phyloP scores from a whole-genome alignment of 1,140 invertebrate genomes.

The Ostrea denselamellosa region DNA sequence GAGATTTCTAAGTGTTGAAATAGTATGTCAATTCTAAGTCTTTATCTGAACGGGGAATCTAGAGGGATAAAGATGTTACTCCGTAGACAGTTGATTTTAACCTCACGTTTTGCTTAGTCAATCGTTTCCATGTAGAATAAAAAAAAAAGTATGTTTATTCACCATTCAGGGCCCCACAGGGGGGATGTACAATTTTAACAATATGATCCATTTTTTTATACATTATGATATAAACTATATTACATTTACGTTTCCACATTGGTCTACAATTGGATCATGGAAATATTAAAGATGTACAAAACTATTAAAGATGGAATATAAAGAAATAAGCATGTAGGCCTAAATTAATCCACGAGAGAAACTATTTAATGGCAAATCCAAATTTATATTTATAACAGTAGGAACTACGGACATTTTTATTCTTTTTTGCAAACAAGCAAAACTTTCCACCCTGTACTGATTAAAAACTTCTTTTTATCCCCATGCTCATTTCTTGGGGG shows the following conservation, averaged over 20 bases:
- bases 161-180: no score
- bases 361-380: background rate
- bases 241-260: no score
- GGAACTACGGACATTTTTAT: background rate
- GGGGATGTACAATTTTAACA: no score
- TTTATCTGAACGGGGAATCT: background rate
- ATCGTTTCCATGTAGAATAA: background rate
- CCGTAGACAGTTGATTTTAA: background rate
- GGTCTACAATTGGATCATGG: no score
- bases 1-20: slow-evolving; percentile 21
- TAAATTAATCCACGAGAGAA: no score
- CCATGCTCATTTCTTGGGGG: background rate
- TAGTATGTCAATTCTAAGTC: slow-evolving; percentile 1
- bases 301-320: no score
- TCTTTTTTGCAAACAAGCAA: background rate
- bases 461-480: slow-evolving; percentile 8
- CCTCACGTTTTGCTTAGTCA: background rate
- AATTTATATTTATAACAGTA: background rate
- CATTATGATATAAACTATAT: no score
- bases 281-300: no score
- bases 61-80: background rate
- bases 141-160: background rate
- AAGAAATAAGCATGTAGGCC: no score
- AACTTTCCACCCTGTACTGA: background rate
- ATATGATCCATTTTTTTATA: no score